Base-by-base conservation (phyloP, 2,797 vertebrate genomes). In the Coilia nasus region DNA sequence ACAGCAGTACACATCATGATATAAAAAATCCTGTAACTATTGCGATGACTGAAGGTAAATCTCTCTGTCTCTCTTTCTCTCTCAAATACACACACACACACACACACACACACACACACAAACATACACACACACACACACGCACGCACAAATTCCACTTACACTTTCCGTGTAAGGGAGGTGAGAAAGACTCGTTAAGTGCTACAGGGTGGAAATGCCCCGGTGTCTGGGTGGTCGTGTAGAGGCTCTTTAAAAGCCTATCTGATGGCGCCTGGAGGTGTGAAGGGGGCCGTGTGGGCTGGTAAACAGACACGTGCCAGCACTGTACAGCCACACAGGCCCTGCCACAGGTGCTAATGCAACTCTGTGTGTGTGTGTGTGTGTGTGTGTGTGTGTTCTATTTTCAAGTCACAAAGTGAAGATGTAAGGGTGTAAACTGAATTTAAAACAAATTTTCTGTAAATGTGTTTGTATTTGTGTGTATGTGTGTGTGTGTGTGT, bases 141-240 rank as follows among this genome's bases (percentile, higher is more conserved):
- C 64, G 31, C 25, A 5, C 28, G 15, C 3, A 17, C 64, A 71
- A 4, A 71, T 14, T 3, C 64, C 64, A 71, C 64, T 31, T 35
- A 71, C 31, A 25, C 64, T 35, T 31, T n/a, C n/a, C n/a, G n/a
- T n/a, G 17, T 71, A 71, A 35, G 10, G 3, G 64, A 71, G 64
- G 64, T 71, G 64, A 71, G 25, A 35, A 35, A 71, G 64, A 71
- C 25, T 35, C 64, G 25, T 71, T 71, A 71, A 71, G 31, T 71
- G 64, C 14, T 71, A 71, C 31, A 31, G 64, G 31, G 64, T 15
- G 25, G 64, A 71, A 31, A 71, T 71, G 64, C 25, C 28, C 1
- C 12, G 2, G 25, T 71, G 64, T 31, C 64, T 71, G 64, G 28
- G 28, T 3, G 14, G 64, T 25, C 28, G 31, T 71, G 28, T 71